Evolutionary conservation across 2,797 vertebrate genomes (phyloP).

Genomic region (Periparus ater): DNA sequence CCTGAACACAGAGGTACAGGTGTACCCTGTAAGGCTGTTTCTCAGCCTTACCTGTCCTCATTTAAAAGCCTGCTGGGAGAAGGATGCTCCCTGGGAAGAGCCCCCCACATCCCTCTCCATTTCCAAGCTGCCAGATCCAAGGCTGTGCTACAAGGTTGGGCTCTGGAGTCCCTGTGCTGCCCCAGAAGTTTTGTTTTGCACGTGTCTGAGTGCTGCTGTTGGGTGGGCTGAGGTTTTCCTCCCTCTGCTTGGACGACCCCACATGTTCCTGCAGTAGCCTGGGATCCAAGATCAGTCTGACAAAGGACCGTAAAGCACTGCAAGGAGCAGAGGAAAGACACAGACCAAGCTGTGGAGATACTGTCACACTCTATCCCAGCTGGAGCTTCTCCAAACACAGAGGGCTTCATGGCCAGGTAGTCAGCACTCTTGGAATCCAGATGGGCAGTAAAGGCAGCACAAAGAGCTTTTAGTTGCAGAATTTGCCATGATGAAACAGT

Average conservation of each 20-base stretch:
- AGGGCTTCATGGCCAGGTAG: not conserved
- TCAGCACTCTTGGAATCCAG: not conserved
- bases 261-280: not conserved
- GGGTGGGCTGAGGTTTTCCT: not conserved
- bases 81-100: not conserved
- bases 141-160: rapidly evolving
- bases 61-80: not conserved
- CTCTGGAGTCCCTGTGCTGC: not conserved
- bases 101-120: not conserved
- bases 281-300: not conserved
- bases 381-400: not conserved
- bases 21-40: no score
- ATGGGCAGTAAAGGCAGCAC: not conserved
- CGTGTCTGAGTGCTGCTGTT: rapidly evolving
- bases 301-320: rapidly evolving
- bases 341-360: not conserved
- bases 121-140: not conserved
- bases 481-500: not conserved
- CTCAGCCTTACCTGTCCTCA: not conserved
- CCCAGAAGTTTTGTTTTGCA: not conserved
- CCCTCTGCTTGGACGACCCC: not conserved
- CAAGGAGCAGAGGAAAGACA: not conserved
- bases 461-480: not conserved
- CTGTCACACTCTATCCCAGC: not conserved
- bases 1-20: rapidly evolving